phyloP scores from a whole-genome alignment of 2,113 vertebrate genomes.

The Upupa epops region DNA sequence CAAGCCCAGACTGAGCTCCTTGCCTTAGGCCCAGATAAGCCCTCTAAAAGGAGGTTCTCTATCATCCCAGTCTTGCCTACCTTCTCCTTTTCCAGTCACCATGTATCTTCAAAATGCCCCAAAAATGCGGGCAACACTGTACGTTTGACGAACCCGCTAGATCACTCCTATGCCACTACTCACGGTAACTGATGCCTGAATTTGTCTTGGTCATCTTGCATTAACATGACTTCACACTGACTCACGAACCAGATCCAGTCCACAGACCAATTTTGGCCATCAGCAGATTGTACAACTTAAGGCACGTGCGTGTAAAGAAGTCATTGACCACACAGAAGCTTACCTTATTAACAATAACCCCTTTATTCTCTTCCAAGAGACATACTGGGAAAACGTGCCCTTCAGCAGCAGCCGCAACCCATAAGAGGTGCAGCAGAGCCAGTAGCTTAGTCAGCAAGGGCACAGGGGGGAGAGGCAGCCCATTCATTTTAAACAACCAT shows the following conservation, averaged over 20 bases:
- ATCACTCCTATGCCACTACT: neutral
- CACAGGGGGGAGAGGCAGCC: neutral
- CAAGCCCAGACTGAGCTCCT: neutral
- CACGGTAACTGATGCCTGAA: accelerated
- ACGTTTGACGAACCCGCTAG: neutral
- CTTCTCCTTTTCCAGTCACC: neutral
- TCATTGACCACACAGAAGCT: neutral
- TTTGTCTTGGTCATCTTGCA: neutral
- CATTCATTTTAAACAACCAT: neutral
- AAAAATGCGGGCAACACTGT: neutral
- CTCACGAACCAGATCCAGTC: neutral
- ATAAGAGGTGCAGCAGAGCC: neutral
- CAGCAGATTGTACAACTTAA: neutral
- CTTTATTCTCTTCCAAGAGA: neutral
- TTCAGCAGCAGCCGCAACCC: neutral
- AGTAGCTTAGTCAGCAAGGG: neutral
- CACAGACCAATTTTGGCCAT: neutral
- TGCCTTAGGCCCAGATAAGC: accelerated
- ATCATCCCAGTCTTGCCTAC: neutral
- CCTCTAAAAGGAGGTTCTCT: neutral
- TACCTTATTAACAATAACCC: neutral
- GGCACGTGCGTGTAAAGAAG: neutral
- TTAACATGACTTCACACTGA: neutral
- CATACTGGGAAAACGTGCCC: neutral
- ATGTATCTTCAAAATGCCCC: neutral